Conservation (phyloP, 2,113 vertebrate genomes). For the Dendropsophus ebraccatus region DNA sequence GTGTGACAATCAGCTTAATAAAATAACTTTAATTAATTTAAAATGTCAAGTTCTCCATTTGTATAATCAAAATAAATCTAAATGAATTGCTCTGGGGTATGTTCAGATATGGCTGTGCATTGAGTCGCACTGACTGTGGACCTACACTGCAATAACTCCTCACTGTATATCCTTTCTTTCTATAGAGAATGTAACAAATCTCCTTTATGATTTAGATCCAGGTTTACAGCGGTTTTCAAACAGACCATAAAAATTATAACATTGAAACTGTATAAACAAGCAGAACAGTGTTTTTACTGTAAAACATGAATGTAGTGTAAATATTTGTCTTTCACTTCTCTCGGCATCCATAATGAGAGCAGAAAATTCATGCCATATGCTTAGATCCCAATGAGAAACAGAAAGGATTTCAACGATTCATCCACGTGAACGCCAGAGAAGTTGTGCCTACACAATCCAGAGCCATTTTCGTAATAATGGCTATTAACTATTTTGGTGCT, state of each 20-base stretch:
- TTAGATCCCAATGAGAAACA: constrained; percentile 67
- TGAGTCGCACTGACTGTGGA: constrained; percentile 49
- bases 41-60: constrained; percentile 60
- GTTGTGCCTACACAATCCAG: constrained; percentile 63
- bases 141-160: constrained; percentile 45
- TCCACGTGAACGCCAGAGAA: constrained; percentile 64
- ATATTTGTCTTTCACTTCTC: constrained; percentile 82
- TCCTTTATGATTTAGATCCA: constrained; percentile 79
- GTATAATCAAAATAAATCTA: constrained; percentile 51
- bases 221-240: constrained; percentile 85
- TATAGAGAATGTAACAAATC: constrained; percentile 73
- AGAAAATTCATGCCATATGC: constrained; percentile 82
- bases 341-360: constrained; percentile 79
- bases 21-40: constrained; percentile 59
- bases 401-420: constrained; percentile 68
- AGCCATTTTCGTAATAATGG: constrained; percentile 63
- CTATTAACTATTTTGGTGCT: not conserved
- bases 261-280: constrained; percentile 90
- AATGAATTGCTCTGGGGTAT: constrained; percentile 31
- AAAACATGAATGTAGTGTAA: constrained; percentile 84
- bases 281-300: constrained; percentile 83
- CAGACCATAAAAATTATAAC: constrained; percentile 83
- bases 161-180: constrained; percentile 60
- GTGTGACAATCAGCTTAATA: constrained; percentile 57
- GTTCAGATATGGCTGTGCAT: constrained; percentile 1